These are phyloP conservation scores for Stichodactyla mertensii DNA, from an alignment of 64 coral and sea anemone species.

Conservation along the genomic window DNA sequence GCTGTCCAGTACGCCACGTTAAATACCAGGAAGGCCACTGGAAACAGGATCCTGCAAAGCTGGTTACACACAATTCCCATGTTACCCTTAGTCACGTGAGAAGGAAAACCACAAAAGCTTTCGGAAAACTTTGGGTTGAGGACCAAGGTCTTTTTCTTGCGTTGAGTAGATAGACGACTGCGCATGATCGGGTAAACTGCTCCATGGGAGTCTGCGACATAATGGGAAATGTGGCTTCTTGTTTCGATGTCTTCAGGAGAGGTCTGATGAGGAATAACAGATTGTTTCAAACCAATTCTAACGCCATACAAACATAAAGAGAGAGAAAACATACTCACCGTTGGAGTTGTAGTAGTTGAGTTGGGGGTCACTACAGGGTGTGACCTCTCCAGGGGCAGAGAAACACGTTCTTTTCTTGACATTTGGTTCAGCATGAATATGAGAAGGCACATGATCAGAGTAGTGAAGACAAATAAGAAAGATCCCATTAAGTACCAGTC, in stretches of 20 bases:
- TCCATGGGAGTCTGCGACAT: conserved; percentile 72
- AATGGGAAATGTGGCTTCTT: conserved; percentile 64
- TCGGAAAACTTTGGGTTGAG: conserved; percentile 53
- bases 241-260: conserved; percentile 47
- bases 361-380: background rate
- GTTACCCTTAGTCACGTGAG: conserved; percentile 29
- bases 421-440: conserved; percentile 64
- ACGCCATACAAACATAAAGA: too few relatives aligned
- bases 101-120: conserved; percentile 44
- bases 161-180: conserved; percentile 16
- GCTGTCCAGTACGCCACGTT: conserved; percentile 69
- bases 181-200: conserved; percentile 87
- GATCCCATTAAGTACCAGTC: conserved; percentile 94
- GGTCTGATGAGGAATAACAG: conserved; percentile 2
- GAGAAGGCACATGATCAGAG: conserved; percentile 67
- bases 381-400: background rate
- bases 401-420: conserved; percentile 7
- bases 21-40: conserved; percentile 65
- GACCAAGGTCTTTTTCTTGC: conserved; percentile 38
- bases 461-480: conserved; percentile 83
- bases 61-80: conserved; percentile 49
- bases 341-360: background rate
- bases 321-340: background rate
- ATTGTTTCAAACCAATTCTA: background rate
- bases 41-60: conserved; percentile 58